Conservation (phyloP, 2,113 vertebrate genomes). For the Platysternon megacephalum region DNA sequence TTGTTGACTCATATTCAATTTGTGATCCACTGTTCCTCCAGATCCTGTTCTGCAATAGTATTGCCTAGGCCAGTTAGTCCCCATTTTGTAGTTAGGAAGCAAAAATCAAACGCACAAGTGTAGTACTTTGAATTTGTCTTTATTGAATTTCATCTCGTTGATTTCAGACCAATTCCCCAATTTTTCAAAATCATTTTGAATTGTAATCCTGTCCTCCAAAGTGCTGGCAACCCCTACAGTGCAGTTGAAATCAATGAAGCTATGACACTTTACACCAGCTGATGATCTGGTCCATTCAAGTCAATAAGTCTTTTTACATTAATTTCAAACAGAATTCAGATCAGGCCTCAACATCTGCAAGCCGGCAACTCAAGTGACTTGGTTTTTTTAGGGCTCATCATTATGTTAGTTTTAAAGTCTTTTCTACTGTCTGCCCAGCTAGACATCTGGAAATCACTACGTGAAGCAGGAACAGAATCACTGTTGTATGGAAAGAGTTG, state of each 20-base stretch:
- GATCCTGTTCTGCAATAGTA: no score
- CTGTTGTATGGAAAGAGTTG: constrained; percentile 1
- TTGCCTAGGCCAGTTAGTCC: no score
- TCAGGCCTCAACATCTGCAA: rapidly evolving
- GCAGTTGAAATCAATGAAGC: background rate
- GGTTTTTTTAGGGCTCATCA: background rate
- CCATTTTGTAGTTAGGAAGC: no score
- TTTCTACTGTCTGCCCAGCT: constrained; percentile 52
- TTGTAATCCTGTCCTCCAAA: no score
- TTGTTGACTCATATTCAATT: no score
- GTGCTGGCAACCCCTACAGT: background rate
- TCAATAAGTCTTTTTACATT: background rate
- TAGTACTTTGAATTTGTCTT: no score
- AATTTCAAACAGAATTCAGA: rapidly evolving
- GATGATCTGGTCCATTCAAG: background rate
- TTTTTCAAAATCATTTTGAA: no score
- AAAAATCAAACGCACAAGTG: no score
- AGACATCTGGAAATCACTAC: constrained; percentile 47
- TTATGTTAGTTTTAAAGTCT: constrained; percentile 42
- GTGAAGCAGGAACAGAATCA: constrained; percentile 51
- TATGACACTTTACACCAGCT: background rate
- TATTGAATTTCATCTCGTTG: no score
- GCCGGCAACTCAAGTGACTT: background rate
- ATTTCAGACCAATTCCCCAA: no score
- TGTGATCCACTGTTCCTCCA: no score